Evolutionary conservation across 2,113 vertebrate species (phyloP), one percentile per base, ranked within the genome.

Genomic region (Saguinus midas): DNA sequence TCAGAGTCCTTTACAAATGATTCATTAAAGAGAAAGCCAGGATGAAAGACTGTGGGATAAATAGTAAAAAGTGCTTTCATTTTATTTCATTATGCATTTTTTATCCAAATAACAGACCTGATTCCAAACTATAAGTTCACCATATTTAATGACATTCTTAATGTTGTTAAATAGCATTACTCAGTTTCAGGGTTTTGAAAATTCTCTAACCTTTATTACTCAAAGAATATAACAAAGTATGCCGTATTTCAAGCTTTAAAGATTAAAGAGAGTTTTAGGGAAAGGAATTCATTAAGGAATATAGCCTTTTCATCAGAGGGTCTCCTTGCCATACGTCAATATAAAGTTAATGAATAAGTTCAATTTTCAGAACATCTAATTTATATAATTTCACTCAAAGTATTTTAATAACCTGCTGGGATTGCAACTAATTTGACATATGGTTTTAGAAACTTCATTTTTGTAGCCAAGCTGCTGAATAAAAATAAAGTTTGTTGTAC

Each of bases 371-470:
- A 93, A 82, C 55, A 55, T 90, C n/a, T 64, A 94, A 66, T 95
- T 88, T 87, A 89, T 64, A 57, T 35, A 93, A 35, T 88, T 90
- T 82, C 11, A 40, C 50, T 97, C 48, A 93, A 95, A 79, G 76
- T 90, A 86, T 96, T 97, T 96, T 95, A 96, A 97, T 95, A 95
- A 90, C 6, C 75, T 96, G 70, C 81, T 90, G 84, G n/a, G 27
- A 96, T 95, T 96, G 92, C 7, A 98, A 94, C 79, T 96, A 95
- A 83, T 16, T 73, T 96, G 91, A 79, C 32, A 94, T 94, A 87
- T 45, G 13, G 48, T 95, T 82, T 96, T 95, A 27, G 48, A 61
- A 96, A 91, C 43, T 93, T 88, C 50, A 97, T 95, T 97, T 95
- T 94, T 75, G 10, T 66, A 97, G 87, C 32, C 72, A 96, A 95